Conservation (phyloP, 1,140 invertebrate species). For the Bombus waltoni region DNA sequence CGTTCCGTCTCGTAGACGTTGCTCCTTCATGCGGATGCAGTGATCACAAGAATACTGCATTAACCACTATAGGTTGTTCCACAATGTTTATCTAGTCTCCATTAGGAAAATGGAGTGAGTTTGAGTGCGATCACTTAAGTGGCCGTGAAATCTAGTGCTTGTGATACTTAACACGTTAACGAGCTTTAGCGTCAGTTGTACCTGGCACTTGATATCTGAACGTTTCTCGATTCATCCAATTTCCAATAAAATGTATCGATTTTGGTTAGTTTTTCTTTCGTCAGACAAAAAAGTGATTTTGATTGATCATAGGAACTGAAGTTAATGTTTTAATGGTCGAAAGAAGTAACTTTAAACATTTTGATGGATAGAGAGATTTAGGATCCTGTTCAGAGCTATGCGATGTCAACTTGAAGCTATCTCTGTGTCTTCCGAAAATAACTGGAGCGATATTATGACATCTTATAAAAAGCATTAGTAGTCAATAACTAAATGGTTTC, state of each 20-base stretch:
- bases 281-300: background rate
- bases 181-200: background rate
- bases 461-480: too few relatives aligned
- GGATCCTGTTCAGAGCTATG: background rate
- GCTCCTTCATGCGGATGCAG: conserved; percentile 20
- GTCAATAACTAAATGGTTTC: too few relatives aligned
- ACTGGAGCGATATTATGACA: too few relatives aligned
- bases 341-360: background rate
- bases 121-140: conserved; percentile 10
- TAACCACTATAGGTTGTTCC: background rate
- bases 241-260: background rate
- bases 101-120: conserved; percentile 56
- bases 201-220: background rate
- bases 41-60: background rate
- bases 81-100: conserved; percentile 52
- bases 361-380: background rate
- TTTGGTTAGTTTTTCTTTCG: background rate
- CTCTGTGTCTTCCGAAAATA: too few relatives aligned
- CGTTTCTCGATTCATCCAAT: background rate
- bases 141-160: background rate
- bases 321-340: background rate
- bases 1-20: background rate
- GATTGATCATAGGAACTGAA: background rate
- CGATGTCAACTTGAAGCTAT: too few relatives aligned
- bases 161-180: background rate